These are phyloP conservation scores for Helogale parvula DNA, from an alignment of 2,113 vertebrate genomes.

Conservation along the genomic window DNA sequence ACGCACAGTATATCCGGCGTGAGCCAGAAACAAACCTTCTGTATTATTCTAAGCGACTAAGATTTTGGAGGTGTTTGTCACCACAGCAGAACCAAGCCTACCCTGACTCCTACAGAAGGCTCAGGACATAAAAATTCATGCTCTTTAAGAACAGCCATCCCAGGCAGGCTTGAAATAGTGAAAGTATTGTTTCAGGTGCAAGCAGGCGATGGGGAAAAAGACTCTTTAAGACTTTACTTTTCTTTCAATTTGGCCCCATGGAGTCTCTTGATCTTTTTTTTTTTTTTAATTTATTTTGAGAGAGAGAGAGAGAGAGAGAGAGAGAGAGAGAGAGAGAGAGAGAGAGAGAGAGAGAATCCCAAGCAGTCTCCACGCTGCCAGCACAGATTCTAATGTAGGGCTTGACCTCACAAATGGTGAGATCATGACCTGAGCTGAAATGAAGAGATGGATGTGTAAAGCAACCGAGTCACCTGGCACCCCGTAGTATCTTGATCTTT, in stretches of 20 bases:
- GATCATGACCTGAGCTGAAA: too few species aligned
- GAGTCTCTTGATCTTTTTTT: not conserved
- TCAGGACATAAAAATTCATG: not conserved
- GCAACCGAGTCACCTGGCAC: not conserved
- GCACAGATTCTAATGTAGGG: too few species aligned
- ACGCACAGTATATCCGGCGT: fast-evolving
- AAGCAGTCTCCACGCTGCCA: too few species aligned
- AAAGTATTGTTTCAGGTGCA: not conserved
- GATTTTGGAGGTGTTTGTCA: not conserved
- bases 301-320: too few species aligned
- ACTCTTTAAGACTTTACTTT: not conserved
- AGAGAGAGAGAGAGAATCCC: too few species aligned
- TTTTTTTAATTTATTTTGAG: too few species aligned
- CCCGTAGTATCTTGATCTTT: not conserved
- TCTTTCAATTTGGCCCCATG: not conserved
- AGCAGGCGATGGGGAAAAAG: not conserved
- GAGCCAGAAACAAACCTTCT: not conserved
- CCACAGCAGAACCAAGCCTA: not conserved
- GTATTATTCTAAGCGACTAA: not conserved
- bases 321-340: too few species aligned
- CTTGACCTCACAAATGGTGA: too few species aligned
- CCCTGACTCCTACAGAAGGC: not conserved
- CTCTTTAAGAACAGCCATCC: not conserved
- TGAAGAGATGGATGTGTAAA: too few species aligned
- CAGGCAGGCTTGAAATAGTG: not conserved